Evolutionary conservation across 1,140 invertebrate genomes (phyloP).

Genomic region (Cotesia chilonis): DNA sequence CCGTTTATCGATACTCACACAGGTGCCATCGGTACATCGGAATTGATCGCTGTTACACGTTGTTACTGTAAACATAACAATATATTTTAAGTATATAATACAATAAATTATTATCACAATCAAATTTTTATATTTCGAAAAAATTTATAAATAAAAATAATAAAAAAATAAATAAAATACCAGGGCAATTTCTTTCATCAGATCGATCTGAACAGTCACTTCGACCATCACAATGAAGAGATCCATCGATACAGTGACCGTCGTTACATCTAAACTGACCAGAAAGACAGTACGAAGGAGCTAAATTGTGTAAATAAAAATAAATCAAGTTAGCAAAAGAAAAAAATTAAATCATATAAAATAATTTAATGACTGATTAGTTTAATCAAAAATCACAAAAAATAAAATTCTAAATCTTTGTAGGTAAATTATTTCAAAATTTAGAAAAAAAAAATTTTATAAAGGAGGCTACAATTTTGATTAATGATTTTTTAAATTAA

Average conservation of each 20-base stretch:
- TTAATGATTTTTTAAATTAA: too few relatives aligned
- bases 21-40: conserved; percentile 73
- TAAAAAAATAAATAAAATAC: conserved; percentile 47
- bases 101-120: not conserved
- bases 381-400: not conserved
- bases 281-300: conserved; percentile 67
- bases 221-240: conserved; percentile 70
- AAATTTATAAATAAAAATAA: conserved; percentile 27
- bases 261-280: conserved; percentile 72
- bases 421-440: too few relatives aligned
- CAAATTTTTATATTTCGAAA: conserved; percentile 19
- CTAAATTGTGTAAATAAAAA: conserved; percentile 52
- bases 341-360: conserved; percentile 41
- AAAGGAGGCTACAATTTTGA: too few relatives aligned
- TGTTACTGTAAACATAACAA: conserved; percentile 53
- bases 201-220: conserved; percentile 72
- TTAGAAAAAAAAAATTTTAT: too few relatives aligned
- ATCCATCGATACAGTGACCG: conserved; percentile 73
- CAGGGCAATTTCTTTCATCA: conserved; percentile 78
- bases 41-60: conserved; percentile 64
- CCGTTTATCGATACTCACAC: conserved; percentile 70
- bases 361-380: not conserved
- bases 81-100: not conserved
- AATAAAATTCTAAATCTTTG: too few relatives aligned
- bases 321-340: conserved; percentile 6